Evolutionary conservation across 2,797 vertebrate species (phyloP), one percentile per base, ranked within the genome.

Genomic region (Takifugu ocellatus): DNA sequence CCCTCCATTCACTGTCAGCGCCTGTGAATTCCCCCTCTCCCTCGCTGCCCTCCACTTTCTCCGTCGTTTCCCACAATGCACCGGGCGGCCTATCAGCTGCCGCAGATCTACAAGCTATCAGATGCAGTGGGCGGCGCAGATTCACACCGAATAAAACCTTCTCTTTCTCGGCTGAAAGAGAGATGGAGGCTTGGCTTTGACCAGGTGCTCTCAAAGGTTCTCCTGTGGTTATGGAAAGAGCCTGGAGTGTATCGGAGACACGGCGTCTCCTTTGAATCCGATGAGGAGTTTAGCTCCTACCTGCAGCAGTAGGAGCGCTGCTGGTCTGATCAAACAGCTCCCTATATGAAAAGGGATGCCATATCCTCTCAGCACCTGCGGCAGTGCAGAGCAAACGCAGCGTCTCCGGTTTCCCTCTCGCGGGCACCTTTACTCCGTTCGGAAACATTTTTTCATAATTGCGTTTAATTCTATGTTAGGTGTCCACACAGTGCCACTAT

Each of bases 371-470:
- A 45, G 70, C 82, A 82, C 80, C 86, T 53, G 74, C 51, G 84
- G 86, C 80, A 70, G 70, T 78, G 79, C 74, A 78, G 78, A 84
- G 78, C 82, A 75, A 87, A 82, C 63, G 74, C 77, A 80, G 72
- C 75, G 63, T 65, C 76, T 74, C 66, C 75, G 60, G 66, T 81
- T 82, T 68, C 72, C 65, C 69, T 82, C 68, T 79, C 54, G 45
- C 65, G 82, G 78, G 63, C 75, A 83, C 72, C 65, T 75, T 80
- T 43, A 6, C 4, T 77, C 55, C 61, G 73, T 71, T 78, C 87
- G 84, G 81, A 89, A 85, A 81, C 82, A 85, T 89, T 84, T 87
- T 88, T 86, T 84, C 71, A 84, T 89, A 88, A 89, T 87, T 90
- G 77, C 84, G 46, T 86, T 85, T 88, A 87, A 90, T 89, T 90